Base-by-base conservation (phyloP, 2,888 invertebrate species). In the Scrobipalpa costella region DNA sequence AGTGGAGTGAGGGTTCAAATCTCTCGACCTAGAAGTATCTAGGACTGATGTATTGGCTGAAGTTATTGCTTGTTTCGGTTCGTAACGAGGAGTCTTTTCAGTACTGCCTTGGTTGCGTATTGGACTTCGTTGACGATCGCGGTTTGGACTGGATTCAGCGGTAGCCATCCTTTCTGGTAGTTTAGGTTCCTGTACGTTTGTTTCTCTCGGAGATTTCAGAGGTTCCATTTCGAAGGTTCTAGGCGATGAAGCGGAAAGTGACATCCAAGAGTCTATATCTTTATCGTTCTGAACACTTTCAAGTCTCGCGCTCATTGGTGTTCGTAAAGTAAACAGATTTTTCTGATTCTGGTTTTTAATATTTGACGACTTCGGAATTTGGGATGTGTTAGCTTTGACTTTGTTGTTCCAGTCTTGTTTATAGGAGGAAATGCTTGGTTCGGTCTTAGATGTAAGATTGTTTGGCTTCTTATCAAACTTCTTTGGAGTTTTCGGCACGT, bases 221-320 rank as follows among this genome's bases (percentile, higher is more conserved):
- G 55, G 27, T 27, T 55, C 80, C 62, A 78, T 68, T 47, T 86
- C 84, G 17, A 80, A 63, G 34, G 78, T 57, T 68, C 85, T 80
- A 3, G 92, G 90, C 7, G 89, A 85, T 13, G 86, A 80, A n/a
- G 82, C 83, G 3, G 88, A 81, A 13, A 90, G 68, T 0, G 92
- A 91, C 86, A 92, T 89, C 92, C 92, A 92, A 0, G 92, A 92
- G 68, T 90, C 91, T 36, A 92, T 78, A 65, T 92, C 92, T 78
- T 85, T 89, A 61, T 92, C 91, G 57, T 86, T 85, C 64, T 90
- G 83, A 1, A 90, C 86, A 40, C 83, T 77, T 57, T 88, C 88
- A 62, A 89, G 82, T 69, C 91, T 84, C 59, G 91, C 88, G 62
- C 90, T 91, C 15, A 84, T 67, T 1, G 90, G 89, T 57, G 79